Evolutionary conservation across 2,888 invertebrate genomes (phyloP), one percentile per base, ranked within the genome.

Genomic region (Lordiphosa andalusiaca): DNA sequence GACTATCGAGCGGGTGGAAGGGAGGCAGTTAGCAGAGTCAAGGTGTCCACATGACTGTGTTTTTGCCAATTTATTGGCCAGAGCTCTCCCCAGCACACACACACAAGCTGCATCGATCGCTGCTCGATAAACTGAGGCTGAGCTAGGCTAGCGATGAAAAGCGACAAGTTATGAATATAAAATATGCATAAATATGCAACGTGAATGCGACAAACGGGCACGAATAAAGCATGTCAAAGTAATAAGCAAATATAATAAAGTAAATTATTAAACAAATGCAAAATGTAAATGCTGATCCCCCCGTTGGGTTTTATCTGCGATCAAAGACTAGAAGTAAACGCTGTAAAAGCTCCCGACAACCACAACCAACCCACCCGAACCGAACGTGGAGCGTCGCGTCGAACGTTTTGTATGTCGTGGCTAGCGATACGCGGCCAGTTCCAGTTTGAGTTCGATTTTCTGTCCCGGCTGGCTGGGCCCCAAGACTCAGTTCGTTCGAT

Each of bases 81-180:
- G 49, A 44, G 44, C 13, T 56, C 46, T 37, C 16, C 40, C 53
- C 6, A n/a, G 30, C 7, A 35, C 37, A 41, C 39, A 38, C 6
- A 13, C 30, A 40, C 44, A 56, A 66, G 77, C 60, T 80, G 84
- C 81, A 83, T 80, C 78, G 78, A 85, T 85, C 62, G 85, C 53
- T 50, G 73, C 65, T 85, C 76, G 78, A 78, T 78, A 78, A 75
- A 52, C 40, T 51, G 67, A 49, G 53, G 39, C 38, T 49, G 53
- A 59, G 61, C 69, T 46, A 64, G 35, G 55, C 35, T 37, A 12
- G 67, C 33, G 62, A 16, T 25, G 48, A 53, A 35, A 74, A 67
- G 62, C 81, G 84, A 82, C 86, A 86, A 82, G 82, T 82, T 82
- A 82, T 82, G 82, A 82, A 82, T 82, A 86, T 84, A 82, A 82